Evolutionary conservation across 2,113 vertebrate species (phyloP).

Genomic region (Protomyctophum bolini): DNA sequence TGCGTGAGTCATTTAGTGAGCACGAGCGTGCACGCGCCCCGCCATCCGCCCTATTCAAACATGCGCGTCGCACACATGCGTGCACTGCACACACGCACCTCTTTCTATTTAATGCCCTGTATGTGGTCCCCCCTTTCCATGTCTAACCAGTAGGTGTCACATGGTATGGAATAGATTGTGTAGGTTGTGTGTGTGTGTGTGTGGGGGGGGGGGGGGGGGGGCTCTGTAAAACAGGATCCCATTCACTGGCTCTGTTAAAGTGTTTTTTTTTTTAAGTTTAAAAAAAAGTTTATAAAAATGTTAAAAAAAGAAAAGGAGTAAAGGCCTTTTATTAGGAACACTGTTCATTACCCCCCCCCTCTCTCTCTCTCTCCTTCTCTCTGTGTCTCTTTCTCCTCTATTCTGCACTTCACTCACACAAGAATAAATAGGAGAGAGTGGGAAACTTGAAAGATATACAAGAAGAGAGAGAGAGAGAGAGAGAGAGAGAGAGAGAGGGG

Average conservation of each 20-base stretch:
- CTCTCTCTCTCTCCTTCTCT: slow-evolving; percentile 48
- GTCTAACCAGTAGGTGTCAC: background rate
- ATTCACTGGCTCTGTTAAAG: slow-evolving; percentile 67
- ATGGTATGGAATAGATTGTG: background rate
- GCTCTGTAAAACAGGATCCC: slow-evolving; percentile 63
- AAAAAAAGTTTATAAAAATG: no score
- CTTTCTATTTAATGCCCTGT: no score
- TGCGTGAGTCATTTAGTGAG: no score
- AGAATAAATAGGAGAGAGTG: slow-evolving; percentile 24
- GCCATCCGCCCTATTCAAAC: no score
- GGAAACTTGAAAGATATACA: slow-evolving; percentile 61
- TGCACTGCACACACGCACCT: background rate
- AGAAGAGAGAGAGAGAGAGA: slow-evolving; percentile 19
- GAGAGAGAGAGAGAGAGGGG: slow-evolving; percentile 13
- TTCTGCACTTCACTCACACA: slow-evolving; percentile 54
- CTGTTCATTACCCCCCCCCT: slow-evolving; percentile 62
- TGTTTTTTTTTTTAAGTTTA: no score
- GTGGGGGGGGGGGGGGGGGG: no score
- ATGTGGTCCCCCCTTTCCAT: no score
- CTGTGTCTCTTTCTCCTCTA: slow-evolving; percentile 8
- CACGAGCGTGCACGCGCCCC: no score
- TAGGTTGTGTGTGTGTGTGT: background rate
- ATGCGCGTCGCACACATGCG: background rate
- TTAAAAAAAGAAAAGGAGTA: no score
- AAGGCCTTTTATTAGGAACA: slow-evolving; percentile 62